Conservation (phyloP, 2,888 invertebrate genomes). For the Drosophila neutralis region DNA sequence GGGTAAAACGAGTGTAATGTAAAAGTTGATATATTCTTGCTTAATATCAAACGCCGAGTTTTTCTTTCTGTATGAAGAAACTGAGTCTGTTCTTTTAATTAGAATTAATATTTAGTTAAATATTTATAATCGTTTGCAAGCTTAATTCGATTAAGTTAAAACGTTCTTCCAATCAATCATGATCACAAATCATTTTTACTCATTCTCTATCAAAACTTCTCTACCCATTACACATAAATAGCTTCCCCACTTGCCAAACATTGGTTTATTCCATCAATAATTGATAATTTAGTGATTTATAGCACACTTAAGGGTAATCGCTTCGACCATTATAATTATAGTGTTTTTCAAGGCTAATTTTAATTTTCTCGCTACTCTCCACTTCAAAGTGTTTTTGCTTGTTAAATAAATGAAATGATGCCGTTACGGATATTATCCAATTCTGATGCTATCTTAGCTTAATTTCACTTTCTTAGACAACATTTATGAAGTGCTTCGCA, state of each 20-base stretch:
- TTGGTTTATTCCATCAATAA: not conserved
- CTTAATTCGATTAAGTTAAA: not conserved
- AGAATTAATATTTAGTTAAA: not conserved
- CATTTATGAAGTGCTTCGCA: slow-evolving; percentile 34
- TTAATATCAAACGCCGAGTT: too few species aligned
- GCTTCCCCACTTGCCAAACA: not conserved
- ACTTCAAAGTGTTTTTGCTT: not conserved
- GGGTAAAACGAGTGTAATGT: too few species aligned
- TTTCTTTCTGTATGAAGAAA: too few species aligned
- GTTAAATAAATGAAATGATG: slow-evolving; percentile 43
- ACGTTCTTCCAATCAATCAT: not conserved
- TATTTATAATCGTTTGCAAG: not conserved
- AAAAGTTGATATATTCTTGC: too few species aligned
- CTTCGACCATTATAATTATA: not conserved
- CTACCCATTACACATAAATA: not conserved
- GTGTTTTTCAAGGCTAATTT: not conserved
- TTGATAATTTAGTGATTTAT: not conserved
- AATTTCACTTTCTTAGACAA: slow-evolving; percentile 23
- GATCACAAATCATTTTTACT: not conserved
- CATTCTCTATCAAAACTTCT: not conserved
- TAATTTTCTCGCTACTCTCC: not conserved
- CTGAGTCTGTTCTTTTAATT: too few species aligned
- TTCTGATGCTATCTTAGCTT: slow-evolving; percentile 37
- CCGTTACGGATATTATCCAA: slow-evolving; percentile 59
- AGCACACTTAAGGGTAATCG: not conserved